phyloP scores from a whole-genome alignment of 2,888 invertebrate species.

The Pedicia rivosa region DNA sequence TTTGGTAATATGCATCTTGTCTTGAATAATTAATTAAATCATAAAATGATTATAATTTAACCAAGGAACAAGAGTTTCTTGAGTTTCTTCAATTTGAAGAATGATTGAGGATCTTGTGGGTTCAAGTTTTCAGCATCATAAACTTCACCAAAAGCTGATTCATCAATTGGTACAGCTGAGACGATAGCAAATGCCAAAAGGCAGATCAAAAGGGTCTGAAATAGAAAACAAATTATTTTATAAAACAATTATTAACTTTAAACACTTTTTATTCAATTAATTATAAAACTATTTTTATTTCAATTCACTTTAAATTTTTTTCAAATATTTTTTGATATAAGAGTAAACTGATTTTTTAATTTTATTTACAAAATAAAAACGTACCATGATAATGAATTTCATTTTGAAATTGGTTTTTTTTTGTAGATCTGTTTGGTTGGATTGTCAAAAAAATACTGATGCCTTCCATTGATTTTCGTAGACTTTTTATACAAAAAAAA shows the following conservation, averaged over 20 bases:
- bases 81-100: constrained; percentile 26
- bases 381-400: constrained; percentile 6
- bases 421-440: background rate
- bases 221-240: constrained; percentile 6
- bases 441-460: constrained; percentile 3
- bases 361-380: background rate
- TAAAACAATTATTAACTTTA: background rate
- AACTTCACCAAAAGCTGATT: constrained; percentile 19
- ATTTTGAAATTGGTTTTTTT: constrained; percentile 3
- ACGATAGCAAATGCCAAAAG: constrained; percentile 21
- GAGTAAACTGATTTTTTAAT: no score
- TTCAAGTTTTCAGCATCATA: constrained; percentile 18
- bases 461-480: no score
- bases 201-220: constrained; percentile 22
- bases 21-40: no score
- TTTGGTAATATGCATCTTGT: no score
- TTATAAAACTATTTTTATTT: no score
- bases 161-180: constrained; percentile 24
- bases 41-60: no score
- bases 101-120: constrained; percentile 23
- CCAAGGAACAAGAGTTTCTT: constrained; percentile 22
- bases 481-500: no score
- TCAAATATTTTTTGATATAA: no score
- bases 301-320: no score
- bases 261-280: background rate